These are phyloP conservation scores for Aphelenchoides fujianensis DNA, from an alignment of 1,140 invertebrate genomes.

Conservation along the genomic window DNA sequence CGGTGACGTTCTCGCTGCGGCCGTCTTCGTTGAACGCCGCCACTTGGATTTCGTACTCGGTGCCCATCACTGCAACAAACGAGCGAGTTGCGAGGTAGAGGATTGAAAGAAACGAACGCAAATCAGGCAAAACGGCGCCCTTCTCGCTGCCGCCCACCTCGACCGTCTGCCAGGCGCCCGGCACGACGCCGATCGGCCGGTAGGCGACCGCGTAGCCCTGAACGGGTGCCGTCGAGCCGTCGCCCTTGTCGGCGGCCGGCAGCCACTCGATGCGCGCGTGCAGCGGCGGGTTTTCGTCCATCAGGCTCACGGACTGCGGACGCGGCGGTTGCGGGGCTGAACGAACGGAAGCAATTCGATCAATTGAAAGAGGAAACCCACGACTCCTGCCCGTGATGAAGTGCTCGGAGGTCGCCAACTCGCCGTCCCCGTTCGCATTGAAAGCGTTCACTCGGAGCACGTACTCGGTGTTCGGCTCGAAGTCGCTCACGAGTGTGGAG, in stretches of 20 bases:
- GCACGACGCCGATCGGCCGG: slow-evolving; percentile 35
- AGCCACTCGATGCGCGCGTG: slow-evolving; percentile 56
- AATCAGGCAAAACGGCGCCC: slow-evolving; percentile 44
- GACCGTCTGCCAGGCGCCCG: slow-evolving; percentile 23
- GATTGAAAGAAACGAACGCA: slow-evolving; percentile 42
- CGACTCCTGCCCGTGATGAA: slow-evolving; percentile 60
- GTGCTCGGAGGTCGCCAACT: slow-evolving; percentile 40
- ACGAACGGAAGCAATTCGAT: slow-evolving; percentile 18
- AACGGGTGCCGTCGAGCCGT: slow-evolving; percentile 28
- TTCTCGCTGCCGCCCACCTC: slow-evolving; percentile 44
- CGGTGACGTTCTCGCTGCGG: slow-evolving; percentile 53
- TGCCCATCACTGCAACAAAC: slow-evolving; percentile 55
- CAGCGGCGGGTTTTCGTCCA: slow-evolving; percentile 51
- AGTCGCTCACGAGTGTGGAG: slow-evolving; percentile 76
- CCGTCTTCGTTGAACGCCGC: slow-evolving; percentile 50
- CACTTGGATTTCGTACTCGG: slow-evolving; percentile 53
- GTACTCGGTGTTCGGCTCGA: slow-evolving; percentile 94
- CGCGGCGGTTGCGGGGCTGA: slow-evolving; percentile 53
- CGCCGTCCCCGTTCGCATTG: slow-evolving; percentile 65
- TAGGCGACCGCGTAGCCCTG: slow-evolving; percentile 54
- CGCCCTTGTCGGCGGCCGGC: slow-evolving; percentile 41
- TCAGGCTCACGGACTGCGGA: slow-evolving; percentile 51
- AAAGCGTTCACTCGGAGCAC: slow-evolving; percentile 85
- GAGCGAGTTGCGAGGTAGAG: background rate
- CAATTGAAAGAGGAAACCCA: slow-evolving; percentile 31